Conservation (phyloP, 2,888 invertebrate species). For the Athrips mouffetella region DNA sequence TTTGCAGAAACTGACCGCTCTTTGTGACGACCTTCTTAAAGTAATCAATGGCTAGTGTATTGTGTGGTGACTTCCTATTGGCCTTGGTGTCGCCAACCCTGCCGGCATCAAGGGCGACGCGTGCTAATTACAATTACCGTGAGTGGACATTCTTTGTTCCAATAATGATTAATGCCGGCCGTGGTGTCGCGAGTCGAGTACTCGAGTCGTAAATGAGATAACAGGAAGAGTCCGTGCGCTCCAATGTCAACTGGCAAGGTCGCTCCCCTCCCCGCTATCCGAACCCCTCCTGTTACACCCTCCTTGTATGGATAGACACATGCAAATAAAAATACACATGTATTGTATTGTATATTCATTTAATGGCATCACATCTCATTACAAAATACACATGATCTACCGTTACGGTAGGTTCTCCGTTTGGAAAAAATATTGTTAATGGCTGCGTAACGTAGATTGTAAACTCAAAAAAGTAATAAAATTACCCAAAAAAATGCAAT, state of each 20-base stretch:
- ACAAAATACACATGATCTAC: no score
- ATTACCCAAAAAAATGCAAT: no score
- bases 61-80: neutral
- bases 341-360: no score
- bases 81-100: slow-evolving; percentile 19
- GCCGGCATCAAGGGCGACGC: slow-evolving; percentile 53
- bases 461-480: no score
- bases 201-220: slow-evolving; percentile 72
- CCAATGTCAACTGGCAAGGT: slow-evolving; percentile 70
- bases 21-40: no score
- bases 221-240: slow-evolving; percentile 71
- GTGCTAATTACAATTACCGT: slow-evolving; percentile 76
- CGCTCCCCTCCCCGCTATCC: slow-evolving; percentile 30
- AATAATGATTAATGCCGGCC: slow-evolving; percentile 73
- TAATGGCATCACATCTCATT: no score
- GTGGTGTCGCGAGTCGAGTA: slow-evolving; percentile 51
- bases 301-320: no score
- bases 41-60: no score
- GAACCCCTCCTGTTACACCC: neutral
- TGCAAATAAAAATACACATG: neutral
- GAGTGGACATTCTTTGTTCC: slow-evolving; percentile 78
- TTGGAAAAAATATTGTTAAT: no score
- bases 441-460: no score
- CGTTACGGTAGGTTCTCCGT: no score
- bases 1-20: no score